Base-by-base conservation (phyloP, 2,113 vertebrate genomes). In the Nyctibius bracteatus region DNA sequence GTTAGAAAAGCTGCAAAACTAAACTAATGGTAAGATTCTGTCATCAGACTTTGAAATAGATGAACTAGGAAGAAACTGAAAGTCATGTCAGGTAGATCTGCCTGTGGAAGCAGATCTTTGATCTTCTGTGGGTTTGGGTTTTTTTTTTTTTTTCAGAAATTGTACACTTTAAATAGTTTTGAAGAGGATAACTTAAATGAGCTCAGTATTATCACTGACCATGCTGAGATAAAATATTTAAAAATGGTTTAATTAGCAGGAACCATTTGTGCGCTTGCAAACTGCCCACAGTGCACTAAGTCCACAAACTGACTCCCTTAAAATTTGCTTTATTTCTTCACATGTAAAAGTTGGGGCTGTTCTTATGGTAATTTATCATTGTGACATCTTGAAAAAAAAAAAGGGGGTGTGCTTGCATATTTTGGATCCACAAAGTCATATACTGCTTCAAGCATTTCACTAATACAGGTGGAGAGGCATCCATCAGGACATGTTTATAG, bases 371-470 rank as follows among this genome's bases (percentile, higher is more conserved):
- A 39, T 70, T 83, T 54, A 23, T 73, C 44, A 18, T 6, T 65
- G 52, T 68, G 63, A 22, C 51, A 57, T 19, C 28, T 82, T 59
- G 13, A 7, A 8, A 12, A 30, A 68, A 43, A 24, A 51, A 35
- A 37, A 30, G 13, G 19, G 9, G 10, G 19, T 2, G 8, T 19
- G 6, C 1, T 0, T 55, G 19, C n/a, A 5, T 49, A 3, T 51
- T 65, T 83, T 61, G 51, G n/a, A 68, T 80, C 27, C 81, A 37
- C 46, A 82, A 31, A 78, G 33, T 35, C 37, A 3, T 2, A 10
- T 35, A 41, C 28, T 91, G 72, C n/a, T 70, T 27, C 41, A 81
- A 91, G 43, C 10, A 10, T 62, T 71, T 57, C 35, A 19, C 44
- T 57, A 66, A 9, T 59, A 3, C 12, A 3, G 2, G 3, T 81